Conservation (phyloP, 2,797 vertebrate genomes). For the Microhierax caerulescens region DNA sequence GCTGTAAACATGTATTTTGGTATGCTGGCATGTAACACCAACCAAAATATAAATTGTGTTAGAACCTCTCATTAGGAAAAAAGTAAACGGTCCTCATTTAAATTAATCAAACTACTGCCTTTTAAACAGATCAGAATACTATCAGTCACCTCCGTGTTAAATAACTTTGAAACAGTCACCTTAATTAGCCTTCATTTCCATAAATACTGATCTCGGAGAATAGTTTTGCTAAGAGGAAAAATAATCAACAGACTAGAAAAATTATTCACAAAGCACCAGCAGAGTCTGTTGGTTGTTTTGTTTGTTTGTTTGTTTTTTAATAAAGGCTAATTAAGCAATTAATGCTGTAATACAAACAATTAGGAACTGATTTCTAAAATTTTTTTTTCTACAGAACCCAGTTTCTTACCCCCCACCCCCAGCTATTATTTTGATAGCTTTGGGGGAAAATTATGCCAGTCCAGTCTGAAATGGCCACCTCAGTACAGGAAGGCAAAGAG, state of each 20-base stretch:
- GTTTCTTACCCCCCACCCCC: neutral
- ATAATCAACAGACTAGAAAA: slow-evolving; percentile 38
- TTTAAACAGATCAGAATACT: neutral
- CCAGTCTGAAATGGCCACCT: slow-evolving; percentile 28
- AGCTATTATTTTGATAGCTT: neutral
- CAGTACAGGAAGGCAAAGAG: slow-evolving; percentile 17
- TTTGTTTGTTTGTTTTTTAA: slow-evolving; percentile 24
- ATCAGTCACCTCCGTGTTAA: neutral
- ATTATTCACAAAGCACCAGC: slow-evolving; percentile 43
- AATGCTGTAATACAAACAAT: slow-evolving; percentile 45
- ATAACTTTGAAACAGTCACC: neutral
- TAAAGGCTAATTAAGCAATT: slow-evolving; percentile 60
- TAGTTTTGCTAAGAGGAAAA: neutral
- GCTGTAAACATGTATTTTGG: neutral
- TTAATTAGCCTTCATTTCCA: slow-evolving; percentile 56
- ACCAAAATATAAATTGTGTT: neutral
- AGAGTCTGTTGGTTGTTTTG: neutral
- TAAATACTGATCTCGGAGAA: neutral
- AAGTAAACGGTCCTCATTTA: neutral
- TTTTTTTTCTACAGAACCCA: slow-evolving; percentile 12
- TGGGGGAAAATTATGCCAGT: neutral
- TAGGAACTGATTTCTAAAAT: slow-evolving; percentile 22
- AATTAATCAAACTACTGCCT: neutral
- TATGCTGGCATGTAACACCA: neutral
- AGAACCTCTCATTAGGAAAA: neutral